Evolutionary conservation across 2,888 invertebrate genomes (phyloP), one percentile per base, ranked within the genome.

Genomic region (Ophion obscuratus): DNA sequence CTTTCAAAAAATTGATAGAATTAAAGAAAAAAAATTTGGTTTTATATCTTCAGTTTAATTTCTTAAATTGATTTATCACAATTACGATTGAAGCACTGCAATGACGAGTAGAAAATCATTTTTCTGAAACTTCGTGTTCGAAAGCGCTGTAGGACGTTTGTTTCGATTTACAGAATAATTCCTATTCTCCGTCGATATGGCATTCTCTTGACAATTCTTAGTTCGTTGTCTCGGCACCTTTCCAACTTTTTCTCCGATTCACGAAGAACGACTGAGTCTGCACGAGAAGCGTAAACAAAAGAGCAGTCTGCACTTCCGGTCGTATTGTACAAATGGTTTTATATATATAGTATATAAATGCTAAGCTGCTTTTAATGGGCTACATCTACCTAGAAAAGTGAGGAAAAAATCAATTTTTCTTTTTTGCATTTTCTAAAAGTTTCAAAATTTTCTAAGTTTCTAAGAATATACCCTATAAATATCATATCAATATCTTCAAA

Each of bases 221-320:
- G 17, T 59, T 20, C 59, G 11, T 20, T 7, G 47, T 59, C 85
- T 81, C 75, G 78, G 85, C 79, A 79, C 40, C 24, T 17, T 47
- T 79, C 75, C 82, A 79, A 82, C 36, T 85, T 83, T 57, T 61
- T 36, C 3, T 74, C 68, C 36, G 73, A 80, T 83, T 83, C 70
- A 73, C 57, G 14, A 61, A 40, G 76, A 85, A 64, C 80, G 76
- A 73, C 61, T n/a, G 24, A 53, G 62, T 11, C 17, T 31, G 62
- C 5, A n/a, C 5, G 27, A 36, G 6, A n/a, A 20, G 68, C 17
- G 68, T 70, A 78, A 78, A 85, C 73, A 85, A 78, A 74, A 74
- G 73, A 53, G 31, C 4, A 17, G 17, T 24, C n/a, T 64, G 11
- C 17, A 75, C 80, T 84, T 81, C 77, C 67, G 73, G 67, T 57